phyloP scores from a whole-genome alignment of 2,888 invertebrate genomes.

The Caenorhabditis wallacei region DNA sequence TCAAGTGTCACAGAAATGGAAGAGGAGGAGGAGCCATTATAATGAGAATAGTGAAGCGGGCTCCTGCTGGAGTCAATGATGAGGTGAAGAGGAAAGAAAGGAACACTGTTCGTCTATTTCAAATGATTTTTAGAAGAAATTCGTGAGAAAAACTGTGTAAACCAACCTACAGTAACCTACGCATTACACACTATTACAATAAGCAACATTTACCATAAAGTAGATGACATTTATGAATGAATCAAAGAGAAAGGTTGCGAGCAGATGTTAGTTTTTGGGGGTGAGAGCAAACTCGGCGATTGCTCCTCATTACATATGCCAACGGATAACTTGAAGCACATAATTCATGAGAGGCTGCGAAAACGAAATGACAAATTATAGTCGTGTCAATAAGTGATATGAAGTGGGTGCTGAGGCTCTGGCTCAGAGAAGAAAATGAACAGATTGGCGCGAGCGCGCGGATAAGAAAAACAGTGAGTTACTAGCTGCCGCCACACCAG shows the following conservation, averaged over 20 bases:
- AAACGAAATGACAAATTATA: slow-evolving; percentile 51
- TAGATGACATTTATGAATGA: not conserved
- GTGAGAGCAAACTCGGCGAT: not conserved
- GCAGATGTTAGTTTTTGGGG: slow-evolving; percentile 18
- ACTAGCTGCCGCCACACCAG: slow-evolving; percentile 36
- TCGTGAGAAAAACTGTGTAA: not conserved
- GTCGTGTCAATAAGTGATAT: slow-evolving; percentile 54
- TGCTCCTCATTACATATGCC: slow-evolving; percentile 46
- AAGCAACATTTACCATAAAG: no score
- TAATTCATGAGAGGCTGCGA: slow-evolving; percentile 33
- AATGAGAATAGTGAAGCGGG: slow-evolving; percentile 31
- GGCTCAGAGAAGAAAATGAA: slow-evolving; percentile 9
- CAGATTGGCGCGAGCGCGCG: slow-evolving; percentile 43
- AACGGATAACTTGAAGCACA: slow-evolving; percentile 26
- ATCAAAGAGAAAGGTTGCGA: slow-evolving; percentile 12
- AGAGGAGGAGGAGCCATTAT: slow-evolving; percentile 11
- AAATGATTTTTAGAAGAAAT: no score
- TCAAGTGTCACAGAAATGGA: slow-evolving; percentile 39
- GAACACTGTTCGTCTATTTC: not conserved
- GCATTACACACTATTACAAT: not conserved
- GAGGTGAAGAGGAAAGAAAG: not conserved
- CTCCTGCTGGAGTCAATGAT: slow-evolving; percentile 12
- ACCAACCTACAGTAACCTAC: not conserved
- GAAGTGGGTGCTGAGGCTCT: slow-evolving; percentile 43
- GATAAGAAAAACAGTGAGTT: slow-evolving; percentile 42